Percentiles rank a stretch among this genome's conserved stretches.
Conservation (phyloP, 1,140 invertebrate genomes). For the Leptonema lineaticorne region DNA sequence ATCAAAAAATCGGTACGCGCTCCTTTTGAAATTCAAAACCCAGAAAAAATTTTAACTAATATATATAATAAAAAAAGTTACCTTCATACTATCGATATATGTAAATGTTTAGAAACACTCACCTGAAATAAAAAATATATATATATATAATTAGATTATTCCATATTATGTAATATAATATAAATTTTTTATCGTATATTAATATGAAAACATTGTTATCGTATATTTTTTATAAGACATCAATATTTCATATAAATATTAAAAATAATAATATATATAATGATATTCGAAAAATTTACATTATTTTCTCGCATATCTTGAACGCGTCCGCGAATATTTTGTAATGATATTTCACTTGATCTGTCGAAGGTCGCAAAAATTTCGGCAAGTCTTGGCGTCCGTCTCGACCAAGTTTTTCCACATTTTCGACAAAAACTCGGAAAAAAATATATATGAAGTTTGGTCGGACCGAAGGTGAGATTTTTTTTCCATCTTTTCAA, state of each 20-base stretch:
- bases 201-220: too few species aligned
- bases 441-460: slow-evolving; percentile 26
- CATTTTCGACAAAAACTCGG: slow-evolving; percentile 5
- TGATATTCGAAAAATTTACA: too few species aligned
- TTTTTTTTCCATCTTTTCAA: not conserved
- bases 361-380: not conserved
- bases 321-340: not conserved
- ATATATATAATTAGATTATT: too few species aligned
- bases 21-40: too few species aligned
- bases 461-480: slow-evolving; percentile 35
- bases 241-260: too few species aligned
- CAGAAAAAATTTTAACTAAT: not conserved
- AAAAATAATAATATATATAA: too few species aligned
- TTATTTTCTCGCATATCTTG: too few species aligned
- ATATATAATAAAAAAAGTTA: not conserved
- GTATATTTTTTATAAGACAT: too few species aligned
- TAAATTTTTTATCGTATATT: too few species aligned
- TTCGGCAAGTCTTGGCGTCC: not conserved
- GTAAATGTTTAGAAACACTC: not conserved
- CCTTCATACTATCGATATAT: not conserved
- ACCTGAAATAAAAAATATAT: not conserved
- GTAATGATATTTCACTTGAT: not conserved
- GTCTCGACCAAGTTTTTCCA: not conserved
- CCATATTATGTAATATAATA: too few species aligned
- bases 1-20: slow-evolving; percentile 18